Evolutionary conservation across 2,888 invertebrate genomes (phyloP).

Genomic region (Cataglyphis altisquamis): DNA sequence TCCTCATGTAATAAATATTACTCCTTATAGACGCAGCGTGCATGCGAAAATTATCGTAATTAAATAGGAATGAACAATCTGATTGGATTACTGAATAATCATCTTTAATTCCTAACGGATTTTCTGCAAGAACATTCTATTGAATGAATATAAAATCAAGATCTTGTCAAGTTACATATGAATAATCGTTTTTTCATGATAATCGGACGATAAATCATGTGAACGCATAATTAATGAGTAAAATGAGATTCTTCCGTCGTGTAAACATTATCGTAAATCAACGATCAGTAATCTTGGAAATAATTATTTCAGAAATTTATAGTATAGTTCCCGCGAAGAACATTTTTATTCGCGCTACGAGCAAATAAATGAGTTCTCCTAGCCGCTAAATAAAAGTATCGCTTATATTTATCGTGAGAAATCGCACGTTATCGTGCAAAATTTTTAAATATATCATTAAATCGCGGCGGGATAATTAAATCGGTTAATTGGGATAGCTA

Average conservation of each 20-base stretch:
- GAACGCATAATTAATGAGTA: constrained; percentile 34
- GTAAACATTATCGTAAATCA: constrained; percentile 11
- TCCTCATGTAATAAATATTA: constrained; percentile 1
- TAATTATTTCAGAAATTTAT: neutral
- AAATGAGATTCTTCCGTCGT: constrained; percentile 7
- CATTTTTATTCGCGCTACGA: no score
- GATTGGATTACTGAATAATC: constrained; percentile 7
- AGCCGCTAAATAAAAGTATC: neutral
- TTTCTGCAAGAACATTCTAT: neutral
- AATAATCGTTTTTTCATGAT: constrained; percentile 15
- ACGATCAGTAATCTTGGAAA: neutral
- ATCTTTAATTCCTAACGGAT: constrained; percentile 19
- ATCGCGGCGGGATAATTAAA: constrained; percentile 25
- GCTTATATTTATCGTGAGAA: neutral
- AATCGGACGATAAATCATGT: constrained; percentile 23
- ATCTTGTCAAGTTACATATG: constrained; percentile 8
- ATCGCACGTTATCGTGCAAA: neutral
- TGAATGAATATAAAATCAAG: neutral
- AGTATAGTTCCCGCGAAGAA: neutral
- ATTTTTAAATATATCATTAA: neutral
- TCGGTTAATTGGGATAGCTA: constrained; percentile 29
- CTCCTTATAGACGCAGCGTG: neutral
- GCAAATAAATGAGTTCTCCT: neutral
- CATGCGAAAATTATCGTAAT: neutral
- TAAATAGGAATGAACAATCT: neutral